Percentiles rank a stretch among this genome's conserved stretches.
These are phyloP conservation scores for Leucosticte australis DNA, from an alignment of 2,113 vertebrate species.

Conservation along the genomic window DNA sequence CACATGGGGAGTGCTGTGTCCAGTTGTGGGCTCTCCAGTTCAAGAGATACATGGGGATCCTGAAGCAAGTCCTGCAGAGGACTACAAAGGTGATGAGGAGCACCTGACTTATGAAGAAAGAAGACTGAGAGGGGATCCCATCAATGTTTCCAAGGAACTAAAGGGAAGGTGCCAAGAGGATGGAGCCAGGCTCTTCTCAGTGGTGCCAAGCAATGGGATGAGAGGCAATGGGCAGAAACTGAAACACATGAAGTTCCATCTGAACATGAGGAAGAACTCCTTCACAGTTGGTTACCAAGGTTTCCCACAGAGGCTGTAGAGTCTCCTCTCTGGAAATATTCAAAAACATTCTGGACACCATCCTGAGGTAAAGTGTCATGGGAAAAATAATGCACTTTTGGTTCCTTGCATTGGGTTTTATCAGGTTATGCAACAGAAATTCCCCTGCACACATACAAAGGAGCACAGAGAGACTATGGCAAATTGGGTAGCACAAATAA, in stretches of 20 bases:
- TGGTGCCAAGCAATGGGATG: not conserved
- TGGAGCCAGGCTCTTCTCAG: not conserved
- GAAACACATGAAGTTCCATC: not conserved
- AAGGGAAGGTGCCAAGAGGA: too few species aligned
- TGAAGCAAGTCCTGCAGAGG: not conserved
- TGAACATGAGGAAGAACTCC: not conserved
- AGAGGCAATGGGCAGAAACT: not conserved
- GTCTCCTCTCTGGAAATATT: not conserved
- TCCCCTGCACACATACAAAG: not conserved
- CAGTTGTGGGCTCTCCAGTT: not conserved
- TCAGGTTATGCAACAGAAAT: not conserved
- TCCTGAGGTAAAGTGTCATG: not conserved
- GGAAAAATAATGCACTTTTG: not conserved
- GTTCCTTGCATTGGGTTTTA: not conserved
- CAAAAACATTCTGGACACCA: not conserved
- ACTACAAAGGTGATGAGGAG: not conserved
- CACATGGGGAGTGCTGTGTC: not conserved
- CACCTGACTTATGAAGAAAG: not conserved
- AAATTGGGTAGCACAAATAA: not conserved
- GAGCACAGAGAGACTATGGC: not conserved
- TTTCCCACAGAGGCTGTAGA: not conserved
- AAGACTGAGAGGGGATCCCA: not conserved
- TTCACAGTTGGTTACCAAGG: not conserved
- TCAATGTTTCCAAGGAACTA: not conserved
- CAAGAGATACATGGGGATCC: not conserved